Evolutionary conservation across 2,113 vertebrate genomes (phyloP).

Genomic region (Dermatemys mawii): DNA sequence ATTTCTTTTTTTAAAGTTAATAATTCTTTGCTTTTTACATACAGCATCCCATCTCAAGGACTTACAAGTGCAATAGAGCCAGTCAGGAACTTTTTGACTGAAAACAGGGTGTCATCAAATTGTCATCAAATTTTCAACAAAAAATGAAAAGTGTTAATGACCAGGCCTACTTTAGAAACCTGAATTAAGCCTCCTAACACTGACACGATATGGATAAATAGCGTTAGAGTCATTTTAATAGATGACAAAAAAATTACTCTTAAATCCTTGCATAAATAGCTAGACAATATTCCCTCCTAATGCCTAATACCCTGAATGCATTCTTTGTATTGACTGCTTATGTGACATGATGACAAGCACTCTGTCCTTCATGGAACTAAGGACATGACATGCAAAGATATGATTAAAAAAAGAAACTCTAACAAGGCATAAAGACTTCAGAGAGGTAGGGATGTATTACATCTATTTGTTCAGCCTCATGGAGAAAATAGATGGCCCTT

Average conservation of each 20-base stretch:
- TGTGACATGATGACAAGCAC: neutral
- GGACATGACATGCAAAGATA: neutral
- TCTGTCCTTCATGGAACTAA: neutral
- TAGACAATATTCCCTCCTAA: neutral
- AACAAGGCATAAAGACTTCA: neutral
- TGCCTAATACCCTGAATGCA: neutral
- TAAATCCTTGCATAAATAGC: neutral
- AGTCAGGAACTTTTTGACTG: neutral
- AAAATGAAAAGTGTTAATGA: neutral
- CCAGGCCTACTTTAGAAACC: neutral
- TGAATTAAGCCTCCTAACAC: neutral
- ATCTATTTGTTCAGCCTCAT: neutral
- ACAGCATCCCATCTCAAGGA: neutral
- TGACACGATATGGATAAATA: neutral
- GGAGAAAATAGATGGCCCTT: conserved; percentile 29
- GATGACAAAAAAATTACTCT: too few relatives aligned
- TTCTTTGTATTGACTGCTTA: neutral
- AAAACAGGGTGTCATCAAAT: neutral
- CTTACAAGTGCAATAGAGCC: neutral
- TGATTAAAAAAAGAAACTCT: neutral
- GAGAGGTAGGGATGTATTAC: neutral
- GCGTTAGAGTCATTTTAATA: neutral
- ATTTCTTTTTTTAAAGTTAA: neutral
- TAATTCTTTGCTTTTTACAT: neutral
- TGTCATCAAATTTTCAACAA: neutral